These are phyloP conservation scores for Lota lota DNA, from an alignment of 2,113 vertebrate species.

Conservation along the genomic window DNA sequence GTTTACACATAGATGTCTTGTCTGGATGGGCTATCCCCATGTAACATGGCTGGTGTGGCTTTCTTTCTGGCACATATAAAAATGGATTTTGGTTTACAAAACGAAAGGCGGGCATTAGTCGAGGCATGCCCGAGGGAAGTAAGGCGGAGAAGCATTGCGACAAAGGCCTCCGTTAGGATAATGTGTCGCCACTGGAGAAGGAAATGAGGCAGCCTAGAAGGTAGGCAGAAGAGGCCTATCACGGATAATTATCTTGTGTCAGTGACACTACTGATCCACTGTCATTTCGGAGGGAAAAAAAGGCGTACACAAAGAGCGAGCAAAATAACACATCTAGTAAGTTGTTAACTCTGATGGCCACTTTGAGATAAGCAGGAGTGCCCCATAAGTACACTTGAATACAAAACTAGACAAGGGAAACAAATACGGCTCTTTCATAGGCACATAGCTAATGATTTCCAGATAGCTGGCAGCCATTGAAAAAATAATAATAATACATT, in stretches of 20 bases:
- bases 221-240: conserved; percentile 15
- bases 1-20: no score
- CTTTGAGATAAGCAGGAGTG: conserved; percentile 16
- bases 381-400: conserved; percentile 11
- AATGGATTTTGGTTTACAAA: no score
- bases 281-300: conserved; percentile 2
- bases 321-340: conserved; percentile 2
- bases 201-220: conserved; percentile 12
- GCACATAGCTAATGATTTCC: conserved; percentile 37
- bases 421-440: conserved; percentile 31
- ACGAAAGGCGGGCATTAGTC: no score
- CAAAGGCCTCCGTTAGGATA: no score
- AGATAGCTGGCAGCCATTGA: conserved; percentile 53
- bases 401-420: conserved; percentile 20
- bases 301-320: conserved; percentile 10
- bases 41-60: no score
- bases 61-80: no score
- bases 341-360: background rate
- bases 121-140: no score
- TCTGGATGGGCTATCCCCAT: no score
- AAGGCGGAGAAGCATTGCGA: no score
- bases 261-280: conserved; percentile 13
- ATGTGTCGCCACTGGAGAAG: background rate
- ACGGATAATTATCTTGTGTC: conserved; percentile 13
- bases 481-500: conserved; percentile 25